phyloP scores from a whole-genome alignment of 2,797 vertebrate genomes.

The Novumbra hubbsi region DNA sequence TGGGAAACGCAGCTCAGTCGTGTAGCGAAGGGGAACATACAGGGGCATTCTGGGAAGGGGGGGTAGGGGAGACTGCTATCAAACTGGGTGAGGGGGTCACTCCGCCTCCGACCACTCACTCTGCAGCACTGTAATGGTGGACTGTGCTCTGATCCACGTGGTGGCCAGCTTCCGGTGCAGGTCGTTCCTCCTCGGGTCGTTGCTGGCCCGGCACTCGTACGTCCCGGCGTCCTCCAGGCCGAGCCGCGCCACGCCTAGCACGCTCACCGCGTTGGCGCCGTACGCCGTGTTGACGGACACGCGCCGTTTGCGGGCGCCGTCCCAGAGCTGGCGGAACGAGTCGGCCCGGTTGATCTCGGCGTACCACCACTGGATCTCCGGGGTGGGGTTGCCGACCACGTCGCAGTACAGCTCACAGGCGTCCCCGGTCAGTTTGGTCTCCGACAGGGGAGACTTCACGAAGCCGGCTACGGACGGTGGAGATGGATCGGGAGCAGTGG shows the following conservation, averaged over 20 bases:
- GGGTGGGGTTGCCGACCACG: slow-evolving; percentile 91
- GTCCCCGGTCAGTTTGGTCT: slow-evolving; percentile 95
- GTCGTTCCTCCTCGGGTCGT: slow-evolving; percentile 92
- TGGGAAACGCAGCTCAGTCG: too few species aligned
- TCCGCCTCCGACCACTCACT: slow-evolving; percentile 85
- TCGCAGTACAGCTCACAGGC: slow-evolving; percentile 97
- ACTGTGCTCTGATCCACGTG: slow-evolving; percentile 97
- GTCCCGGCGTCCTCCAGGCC: slow-evolving; percentile 91
- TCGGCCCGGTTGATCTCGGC: slow-evolving; percentile 92
- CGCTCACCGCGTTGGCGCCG: slow-evolving; percentile 87
- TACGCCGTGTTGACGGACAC: slow-evolving; percentile 92
- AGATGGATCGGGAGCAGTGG: neutral
- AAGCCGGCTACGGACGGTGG: slow-evolving; percentile 86
- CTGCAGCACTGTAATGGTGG: slow-evolving; percentile 93
- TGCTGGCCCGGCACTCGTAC: slow-evolving; percentile 98
- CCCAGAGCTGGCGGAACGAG: slow-evolving; percentile 95
- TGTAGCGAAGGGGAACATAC: too few species aligned
- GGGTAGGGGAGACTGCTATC: too few species aligned
- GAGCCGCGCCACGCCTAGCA: slow-evolving; percentile 86
- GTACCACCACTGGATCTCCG: slow-evolving; percentile 99
- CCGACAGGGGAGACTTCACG: slow-evolving; percentile 95
- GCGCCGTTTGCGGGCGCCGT: slow-evolving; percentile 87
- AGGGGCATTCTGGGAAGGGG: too few species aligned
- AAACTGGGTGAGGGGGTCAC: neutral
- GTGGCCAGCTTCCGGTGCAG: slow-evolving; percentile 92